phyloP scores from a whole-genome alignment of 2,888 invertebrate species.

The Pyrochroa serraticornis region DNA sequence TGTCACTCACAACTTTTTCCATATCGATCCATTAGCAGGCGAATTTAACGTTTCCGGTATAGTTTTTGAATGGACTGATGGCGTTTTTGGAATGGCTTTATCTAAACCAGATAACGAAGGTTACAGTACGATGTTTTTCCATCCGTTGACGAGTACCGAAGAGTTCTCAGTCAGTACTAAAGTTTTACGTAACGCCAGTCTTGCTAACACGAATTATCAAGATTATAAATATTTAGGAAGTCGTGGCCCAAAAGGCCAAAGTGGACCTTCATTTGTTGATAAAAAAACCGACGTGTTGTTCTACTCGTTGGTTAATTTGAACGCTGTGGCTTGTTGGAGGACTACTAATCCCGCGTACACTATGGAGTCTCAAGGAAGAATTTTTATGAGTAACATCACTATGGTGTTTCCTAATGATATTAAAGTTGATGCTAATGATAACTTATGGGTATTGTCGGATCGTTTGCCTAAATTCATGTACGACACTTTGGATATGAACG shows the following conservation, averaged over 20 bases:
- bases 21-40: slow-evolving; percentile 69
- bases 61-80: slow-evolving; percentile 78
- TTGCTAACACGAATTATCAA: slow-evolving; percentile 62
- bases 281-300: slow-evolving; percentile 74
- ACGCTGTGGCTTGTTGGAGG: slow-evolving; percentile 80
- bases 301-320: slow-evolving; percentile 75
- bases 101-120: slow-evolving; percentile 69
- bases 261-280: slow-evolving; percentile 75
- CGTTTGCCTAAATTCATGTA: slow-evolving; percentile 75
- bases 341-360: slow-evolving; percentile 71
- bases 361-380: slow-evolving; percentile 73
- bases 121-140: slow-evolving; percentile 77
- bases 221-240: slow-evolving; percentile 72
- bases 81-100: slow-evolving; percentile 75
- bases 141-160: slow-evolving; percentile 76
- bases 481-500: slow-evolving; percentile 64
- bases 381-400: slow-evolving; percentile 72
- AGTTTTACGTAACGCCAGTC: slow-evolving; percentile 63
- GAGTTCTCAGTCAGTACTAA: slow-evolving; percentile 78
- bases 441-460: slow-evolving; percentile 77
- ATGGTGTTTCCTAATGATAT: slow-evolving; percentile 81
- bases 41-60: slow-evolving; percentile 73
- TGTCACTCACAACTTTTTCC: slow-evolving; percentile 58
- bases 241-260: slow-evolving; percentile 74
- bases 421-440: slow-evolving; percentile 74